Conservation (phyloP, 2,797 vertebrate species). For the Emydoidea blandingii region DNA sequence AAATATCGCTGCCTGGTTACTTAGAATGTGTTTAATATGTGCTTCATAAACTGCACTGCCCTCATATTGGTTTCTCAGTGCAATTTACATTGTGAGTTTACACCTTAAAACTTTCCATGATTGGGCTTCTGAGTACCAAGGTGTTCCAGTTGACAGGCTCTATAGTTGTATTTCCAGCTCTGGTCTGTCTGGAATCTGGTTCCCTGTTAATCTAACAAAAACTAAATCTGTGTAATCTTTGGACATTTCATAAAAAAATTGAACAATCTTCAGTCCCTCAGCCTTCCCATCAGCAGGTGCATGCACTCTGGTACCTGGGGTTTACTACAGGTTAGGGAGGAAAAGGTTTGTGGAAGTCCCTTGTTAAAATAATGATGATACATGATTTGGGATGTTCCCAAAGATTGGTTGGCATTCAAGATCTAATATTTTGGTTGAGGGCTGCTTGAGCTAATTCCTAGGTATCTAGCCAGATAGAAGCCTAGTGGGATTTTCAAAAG, state of each 20-base stretch:
- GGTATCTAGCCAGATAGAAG: background rate
- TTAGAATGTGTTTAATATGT: rapidly evolving
- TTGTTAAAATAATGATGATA: background rate
- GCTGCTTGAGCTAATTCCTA: background rate
- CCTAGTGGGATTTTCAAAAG: background rate
- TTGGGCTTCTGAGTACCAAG: background rate
- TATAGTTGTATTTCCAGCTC: background rate
- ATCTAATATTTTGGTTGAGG: rapidly evolving
- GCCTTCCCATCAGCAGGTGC: background rate
- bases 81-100: rapidly evolving
- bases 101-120: background rate
- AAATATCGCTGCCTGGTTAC: background rate
- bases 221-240: background rate
- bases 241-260: background rate
- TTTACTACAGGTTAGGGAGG: background rate
- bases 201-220: background rate
- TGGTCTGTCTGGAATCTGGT: background rate
- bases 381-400: background rate
- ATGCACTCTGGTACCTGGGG: background rate
- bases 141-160: background rate
- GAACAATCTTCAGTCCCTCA: background rate
- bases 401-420: background rate
- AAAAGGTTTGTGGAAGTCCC: background rate
- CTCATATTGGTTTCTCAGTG: rapidly evolving
- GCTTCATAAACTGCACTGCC: rapidly evolving